Conservation (phyloP, 2,797 vertebrate genomes). For the Pantherophis vulpinus region DNA sequence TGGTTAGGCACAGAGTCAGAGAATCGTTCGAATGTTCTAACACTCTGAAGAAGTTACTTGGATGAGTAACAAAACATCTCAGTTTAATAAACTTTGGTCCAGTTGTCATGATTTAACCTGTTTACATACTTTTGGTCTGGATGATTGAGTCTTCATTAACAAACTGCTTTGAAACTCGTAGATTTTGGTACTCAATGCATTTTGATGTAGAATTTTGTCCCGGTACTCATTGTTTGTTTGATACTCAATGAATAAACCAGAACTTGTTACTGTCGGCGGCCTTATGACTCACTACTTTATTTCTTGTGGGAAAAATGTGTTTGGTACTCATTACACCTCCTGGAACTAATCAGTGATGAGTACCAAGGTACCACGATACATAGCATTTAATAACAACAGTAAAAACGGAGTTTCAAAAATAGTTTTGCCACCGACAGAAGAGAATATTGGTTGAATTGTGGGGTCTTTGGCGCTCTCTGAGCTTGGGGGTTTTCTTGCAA, state of each 20-base stretch:
- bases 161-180: not conserved
- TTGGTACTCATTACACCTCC: not conserved
- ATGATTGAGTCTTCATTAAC: not conserved
- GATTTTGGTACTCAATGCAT: not conserved
- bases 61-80: too few relatives aligned
- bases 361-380: not conserved
- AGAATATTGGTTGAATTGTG: not conserved
- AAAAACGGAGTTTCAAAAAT: not conserved
- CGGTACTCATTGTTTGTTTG: not conserved
- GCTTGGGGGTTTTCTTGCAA: not conserved
- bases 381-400: not conserved
- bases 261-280: not conserved
- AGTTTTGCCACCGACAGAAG: not conserved
- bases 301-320: not conserved
- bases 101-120: too few relatives aligned
- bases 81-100: too few relatives aligned
- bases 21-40: not conserved
- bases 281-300: not conserved
- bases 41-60: not conserved
- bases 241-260: not conserved
- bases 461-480: not conserved
- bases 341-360: not conserved
- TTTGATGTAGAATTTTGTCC: not conserved
- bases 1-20: not conserved
- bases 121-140: not conserved